Percentiles rank a stretch among this genome's conserved stretches.
phyloP scores from a whole-genome alignment of 2,797 vertebrate genomes.

The Myiotriccus ornatus region DNA sequence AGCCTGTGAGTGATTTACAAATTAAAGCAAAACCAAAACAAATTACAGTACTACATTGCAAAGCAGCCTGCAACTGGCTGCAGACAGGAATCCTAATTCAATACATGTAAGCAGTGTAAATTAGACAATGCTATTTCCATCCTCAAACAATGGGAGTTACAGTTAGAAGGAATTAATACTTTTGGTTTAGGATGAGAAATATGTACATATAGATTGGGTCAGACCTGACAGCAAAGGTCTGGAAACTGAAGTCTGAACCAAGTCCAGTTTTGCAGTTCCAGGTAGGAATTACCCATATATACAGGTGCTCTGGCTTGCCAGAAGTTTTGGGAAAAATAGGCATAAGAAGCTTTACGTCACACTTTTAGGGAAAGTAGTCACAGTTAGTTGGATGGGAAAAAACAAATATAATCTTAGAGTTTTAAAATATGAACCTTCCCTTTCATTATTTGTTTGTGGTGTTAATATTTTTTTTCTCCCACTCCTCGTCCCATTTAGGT shows the following conservation, averaged over 20 bases:
- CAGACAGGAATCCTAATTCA: neutral
- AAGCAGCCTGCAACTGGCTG: neutral
- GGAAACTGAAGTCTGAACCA: neutral
- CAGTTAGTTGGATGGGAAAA: neutral
- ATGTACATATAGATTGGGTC: neutral
- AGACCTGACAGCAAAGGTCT: neutral
- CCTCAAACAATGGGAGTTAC: neutral
- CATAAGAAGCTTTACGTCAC: neutral
- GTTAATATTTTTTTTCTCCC: neutral
- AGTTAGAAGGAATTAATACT: neutral
- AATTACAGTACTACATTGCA: neutral
- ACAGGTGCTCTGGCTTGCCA: neutral
- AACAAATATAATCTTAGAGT: neutral
- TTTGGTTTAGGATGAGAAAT: neutral
- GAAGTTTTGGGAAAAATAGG: neutral
- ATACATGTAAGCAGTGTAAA: neutral
- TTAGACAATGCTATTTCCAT: neutral
- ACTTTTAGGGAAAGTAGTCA: neutral
- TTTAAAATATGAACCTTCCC: neutral
- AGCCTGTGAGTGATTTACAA: constrained; percentile 26
- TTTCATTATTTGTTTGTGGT: neutral
- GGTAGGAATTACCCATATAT: neutral
- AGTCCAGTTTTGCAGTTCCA: neutral
- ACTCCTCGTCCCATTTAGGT: fast-evolving
- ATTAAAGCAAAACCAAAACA: constrained; percentile 38